Percentiles rank a stretch among this genome's conserved stretches.
Evolutionary conservation across 1,140 invertebrate species (phyloP).

Genomic region (Dinoponera quadriceps): DNA sequence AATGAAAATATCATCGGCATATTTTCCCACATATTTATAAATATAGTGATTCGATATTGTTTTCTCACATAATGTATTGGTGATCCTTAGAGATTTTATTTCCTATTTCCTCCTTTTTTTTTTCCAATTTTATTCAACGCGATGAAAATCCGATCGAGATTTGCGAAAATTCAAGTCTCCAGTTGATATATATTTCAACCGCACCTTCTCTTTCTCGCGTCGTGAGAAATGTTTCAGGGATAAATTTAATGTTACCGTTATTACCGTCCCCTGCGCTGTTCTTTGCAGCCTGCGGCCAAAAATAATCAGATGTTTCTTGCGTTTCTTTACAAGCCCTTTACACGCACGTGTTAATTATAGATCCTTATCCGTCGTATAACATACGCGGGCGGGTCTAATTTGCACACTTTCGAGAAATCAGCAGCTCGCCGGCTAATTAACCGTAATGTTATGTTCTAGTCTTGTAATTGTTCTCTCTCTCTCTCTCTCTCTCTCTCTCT

Average conservation of each 20-base stretch:
- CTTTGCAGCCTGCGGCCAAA: conserved; percentile 7
- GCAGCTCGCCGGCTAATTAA: conserved; percentile 42
- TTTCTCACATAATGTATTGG: not conserved
- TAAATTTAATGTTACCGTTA: conserved; percentile 29
- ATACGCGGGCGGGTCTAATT: conserved; percentile 28
- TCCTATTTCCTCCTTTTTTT: too few species aligned
- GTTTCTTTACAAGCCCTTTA: conserved; percentile 23
- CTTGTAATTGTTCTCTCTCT: conserved; percentile 34
- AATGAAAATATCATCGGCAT: too few species aligned
- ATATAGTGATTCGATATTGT: not conserved
- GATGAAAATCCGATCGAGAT: too few species aligned
- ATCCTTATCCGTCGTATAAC: conserved; percentile 30
- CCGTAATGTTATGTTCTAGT: conserved; percentile 8
- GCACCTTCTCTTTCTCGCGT: not conserved
- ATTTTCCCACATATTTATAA: too few species aligned
- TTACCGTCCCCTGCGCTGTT: not conserved
- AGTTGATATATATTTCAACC: too few species aligned
- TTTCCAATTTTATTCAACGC: too few species aligned
- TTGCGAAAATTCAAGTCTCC: too few species aligned
- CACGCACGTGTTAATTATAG: conserved; percentile 45
- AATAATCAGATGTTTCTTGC: conserved; percentile 27
- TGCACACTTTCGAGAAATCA: conserved; percentile 52
- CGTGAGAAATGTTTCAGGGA: conserved; percentile 14
- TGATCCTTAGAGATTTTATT: conserved; percentile 1
- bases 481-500: not conserved